Conservation (phyloP, 2,888 invertebrate species). For the Eupsilia transversa region DNA sequence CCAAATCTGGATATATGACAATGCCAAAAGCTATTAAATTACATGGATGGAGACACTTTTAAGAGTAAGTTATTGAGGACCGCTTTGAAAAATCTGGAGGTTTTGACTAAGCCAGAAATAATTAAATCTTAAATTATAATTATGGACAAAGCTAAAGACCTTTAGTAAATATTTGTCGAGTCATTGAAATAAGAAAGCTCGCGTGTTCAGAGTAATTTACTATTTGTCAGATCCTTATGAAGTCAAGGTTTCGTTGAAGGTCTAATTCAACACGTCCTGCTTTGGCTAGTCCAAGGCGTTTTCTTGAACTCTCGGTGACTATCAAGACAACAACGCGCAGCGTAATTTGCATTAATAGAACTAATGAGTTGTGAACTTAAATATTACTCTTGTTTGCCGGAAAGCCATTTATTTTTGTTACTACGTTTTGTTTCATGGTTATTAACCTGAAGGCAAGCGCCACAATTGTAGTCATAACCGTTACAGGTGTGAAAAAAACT, state of each 20-base stretch:
- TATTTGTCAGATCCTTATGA: constrained; percentile 19
- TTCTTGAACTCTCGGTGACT: constrained; percentile 28
- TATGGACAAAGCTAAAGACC: neutral
- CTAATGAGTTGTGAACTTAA: neutral
- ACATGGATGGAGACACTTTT: neutral
- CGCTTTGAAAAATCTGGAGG: neutral
- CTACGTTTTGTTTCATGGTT: neutral
- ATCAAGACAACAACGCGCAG: constrained; percentile 6
- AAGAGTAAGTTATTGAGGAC: neutral
- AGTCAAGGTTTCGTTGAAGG: constrained; percentile 29
- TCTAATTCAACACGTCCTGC: constrained; percentile 16
- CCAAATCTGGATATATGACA: neutral
- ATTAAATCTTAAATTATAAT: neutral
- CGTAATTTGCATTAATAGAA: neutral
- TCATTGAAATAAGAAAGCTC: constrained; percentile 15
- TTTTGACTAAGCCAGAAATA: neutral
- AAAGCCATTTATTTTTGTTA: neutral
- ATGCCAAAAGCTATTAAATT: neutral
- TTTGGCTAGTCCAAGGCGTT: constrained; percentile 21
- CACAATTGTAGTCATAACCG: neutral
- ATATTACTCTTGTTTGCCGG: neutral
- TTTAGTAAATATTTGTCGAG: neutral
- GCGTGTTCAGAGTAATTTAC: constrained; percentile 9
- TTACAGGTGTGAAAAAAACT: neutral
- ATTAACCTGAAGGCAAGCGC: neutral